phyloP scores from a whole-genome alignment of 2,797 vertebrate genomes.

The Alcedo quadribrachys region DNA sequence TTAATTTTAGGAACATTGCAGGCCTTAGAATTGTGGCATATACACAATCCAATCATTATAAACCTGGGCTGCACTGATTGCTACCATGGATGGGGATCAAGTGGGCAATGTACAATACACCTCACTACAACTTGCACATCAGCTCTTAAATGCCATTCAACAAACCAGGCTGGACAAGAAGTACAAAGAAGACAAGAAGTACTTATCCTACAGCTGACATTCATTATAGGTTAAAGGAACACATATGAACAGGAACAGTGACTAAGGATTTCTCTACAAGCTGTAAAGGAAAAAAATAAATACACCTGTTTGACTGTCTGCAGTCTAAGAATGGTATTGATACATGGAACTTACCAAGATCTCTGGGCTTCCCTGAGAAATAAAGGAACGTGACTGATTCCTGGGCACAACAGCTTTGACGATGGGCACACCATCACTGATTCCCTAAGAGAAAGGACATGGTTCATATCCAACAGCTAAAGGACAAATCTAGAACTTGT shows the following conservation, averaged over 20 bases:
- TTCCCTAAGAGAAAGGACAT: constrained; percentile 81
- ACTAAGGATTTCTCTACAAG: background rate
- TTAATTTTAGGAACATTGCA: background rate
- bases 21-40: background rate
- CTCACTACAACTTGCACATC: background rate
- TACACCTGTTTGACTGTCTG: background rate
- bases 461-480: background rate
- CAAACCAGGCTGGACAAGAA: background rate
- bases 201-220: background rate
- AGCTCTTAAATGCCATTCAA: background rate
- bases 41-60: background rate
- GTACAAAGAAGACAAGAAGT: background rate
- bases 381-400: constrained; percentile 95
- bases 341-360: constrained; percentile 83
- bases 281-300: background rate
- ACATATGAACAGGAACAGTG: background rate
- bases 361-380: constrained; percentile 96
- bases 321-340: background rate
- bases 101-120: background rate
- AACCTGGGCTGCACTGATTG: background rate
- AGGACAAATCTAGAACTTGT: background rate
- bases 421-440: constrained; percentile 90
- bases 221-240: background rate
- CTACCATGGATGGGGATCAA: background rate
- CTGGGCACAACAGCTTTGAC: constrained; percentile 91